Conservation (phyloP, 2,797 vertebrate species). For the Botia kubotai region DNA sequence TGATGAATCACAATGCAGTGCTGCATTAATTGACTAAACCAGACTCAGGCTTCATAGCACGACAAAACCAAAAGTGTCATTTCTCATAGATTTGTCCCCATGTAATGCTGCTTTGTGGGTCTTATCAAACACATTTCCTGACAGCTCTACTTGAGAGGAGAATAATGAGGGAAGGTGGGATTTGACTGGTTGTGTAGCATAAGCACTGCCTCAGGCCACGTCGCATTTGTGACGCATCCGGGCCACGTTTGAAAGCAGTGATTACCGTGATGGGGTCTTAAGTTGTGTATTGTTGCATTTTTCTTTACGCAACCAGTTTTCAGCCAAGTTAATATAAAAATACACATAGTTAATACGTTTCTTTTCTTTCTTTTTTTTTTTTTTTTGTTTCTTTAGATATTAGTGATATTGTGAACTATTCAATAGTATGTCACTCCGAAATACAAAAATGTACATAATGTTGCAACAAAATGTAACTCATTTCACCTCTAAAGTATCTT, state of each 20-base stretch:
- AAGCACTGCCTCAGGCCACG: conserved; percentile 5
- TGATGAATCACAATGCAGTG: neutral
- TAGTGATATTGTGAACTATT: no score
- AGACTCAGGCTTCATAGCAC: neutral
- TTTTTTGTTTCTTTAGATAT: no score
- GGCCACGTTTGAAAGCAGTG: conserved; percentile 3
- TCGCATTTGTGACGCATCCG: conserved; percentile 7
- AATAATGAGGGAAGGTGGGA: conserved; percentile 30
- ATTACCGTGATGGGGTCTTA: neutral
- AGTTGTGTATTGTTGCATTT: neutral
- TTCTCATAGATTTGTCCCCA: neutral
- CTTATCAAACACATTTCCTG: conserved; percentile 5
- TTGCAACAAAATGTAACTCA: no score
- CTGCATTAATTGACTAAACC: neutral
- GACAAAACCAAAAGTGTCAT: neutral
- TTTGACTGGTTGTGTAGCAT: conserved; percentile 6
- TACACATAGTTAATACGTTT: no score
- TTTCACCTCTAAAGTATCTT: no score
- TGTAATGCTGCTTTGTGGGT: neutral
- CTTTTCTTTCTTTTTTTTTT: no score
- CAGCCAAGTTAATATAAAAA: no score
- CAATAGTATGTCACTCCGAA: no score
- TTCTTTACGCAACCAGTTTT: no score
- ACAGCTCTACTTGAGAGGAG: conserved; percentile 24
- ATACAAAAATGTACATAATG: no score